Evolutionary conservation across 2,888 invertebrate genomes (phyloP).

Genomic region (Macropis europaea): DNA sequence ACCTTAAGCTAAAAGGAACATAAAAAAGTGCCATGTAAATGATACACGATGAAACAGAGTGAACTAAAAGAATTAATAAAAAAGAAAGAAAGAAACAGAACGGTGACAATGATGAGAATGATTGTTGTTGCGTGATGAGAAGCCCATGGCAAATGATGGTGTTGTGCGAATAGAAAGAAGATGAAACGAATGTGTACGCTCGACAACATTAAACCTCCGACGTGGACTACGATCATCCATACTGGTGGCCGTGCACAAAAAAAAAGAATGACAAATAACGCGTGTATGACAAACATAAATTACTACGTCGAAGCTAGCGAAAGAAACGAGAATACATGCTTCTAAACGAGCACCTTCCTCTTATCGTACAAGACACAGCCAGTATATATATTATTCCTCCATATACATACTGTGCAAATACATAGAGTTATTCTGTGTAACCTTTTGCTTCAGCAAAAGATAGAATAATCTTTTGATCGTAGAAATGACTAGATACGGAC

Average conservation of each 20-base stretch:
- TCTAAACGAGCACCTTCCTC: constrained; percentile 14
- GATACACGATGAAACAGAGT: constrained; percentile 30
- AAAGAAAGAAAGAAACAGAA: neutral
- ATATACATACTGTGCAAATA: constrained; percentile 26
- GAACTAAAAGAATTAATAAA: too few species aligned
- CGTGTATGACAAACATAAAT: constrained; percentile 37
- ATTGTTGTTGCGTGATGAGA: constrained; percentile 37
- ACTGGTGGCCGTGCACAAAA: constrained; percentile 1
- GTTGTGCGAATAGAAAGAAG: constrained; percentile 29
- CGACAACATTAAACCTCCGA: too few species aligned
- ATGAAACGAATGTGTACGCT: neutral
- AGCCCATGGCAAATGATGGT: constrained; percentile 29
- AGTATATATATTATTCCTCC: constrained; percentile 13
- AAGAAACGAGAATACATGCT: constrained; percentile 39
- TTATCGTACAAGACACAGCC: constrained; percentile 23
- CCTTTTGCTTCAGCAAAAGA: constrained; percentile 14
- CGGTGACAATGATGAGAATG: constrained; percentile 8
- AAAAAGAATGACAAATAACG: too few species aligned
- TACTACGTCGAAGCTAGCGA: constrained; percentile 44
- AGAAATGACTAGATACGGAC: neutral
- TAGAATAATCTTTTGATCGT: constrained; percentile 5
- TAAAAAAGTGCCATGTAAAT: constrained; percentile 44
- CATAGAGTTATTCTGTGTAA: constrained; percentile 1
- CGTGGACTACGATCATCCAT: too few species aligned
- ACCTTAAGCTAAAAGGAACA: constrained; percentile 70